Percentiles rank a stretch among this genome's conserved stretches.
Evolutionary conservation across 2,113 vertebrate species (phyloP).

Genomic region (Burhinus bistriatus): DNA sequence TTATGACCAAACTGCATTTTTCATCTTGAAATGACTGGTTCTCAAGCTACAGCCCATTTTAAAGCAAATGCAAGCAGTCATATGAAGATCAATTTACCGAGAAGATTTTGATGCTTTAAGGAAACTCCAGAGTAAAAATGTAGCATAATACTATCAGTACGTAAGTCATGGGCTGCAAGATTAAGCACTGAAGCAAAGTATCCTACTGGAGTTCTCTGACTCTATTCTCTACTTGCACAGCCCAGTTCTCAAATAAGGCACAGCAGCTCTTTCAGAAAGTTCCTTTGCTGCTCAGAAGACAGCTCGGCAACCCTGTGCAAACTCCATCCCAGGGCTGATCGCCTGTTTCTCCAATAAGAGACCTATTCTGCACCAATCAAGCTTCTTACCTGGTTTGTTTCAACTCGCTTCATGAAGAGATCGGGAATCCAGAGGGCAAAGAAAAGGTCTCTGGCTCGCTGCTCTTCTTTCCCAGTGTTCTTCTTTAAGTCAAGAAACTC

Average conservation of each 20-base stretch:
- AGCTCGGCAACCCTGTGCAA: background rate
- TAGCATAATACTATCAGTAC: rapidly evolving
- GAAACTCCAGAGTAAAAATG: background rate
- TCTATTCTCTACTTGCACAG: background rate
- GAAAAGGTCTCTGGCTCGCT: conserved; percentile 94
- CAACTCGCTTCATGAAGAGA: conserved; percentile 97
- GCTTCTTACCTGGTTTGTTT: conserved; percentile 86
- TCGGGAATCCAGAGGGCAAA: conserved; percentile 97
- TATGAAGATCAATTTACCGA: background rate
- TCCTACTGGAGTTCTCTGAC: background rate
- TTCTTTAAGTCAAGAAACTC: conserved; percentile 97
- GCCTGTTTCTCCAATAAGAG: background rate
- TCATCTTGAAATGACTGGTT: background rate
- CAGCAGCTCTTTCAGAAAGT: background rate
- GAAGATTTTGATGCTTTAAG: background rate
- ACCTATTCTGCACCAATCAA: background rate
- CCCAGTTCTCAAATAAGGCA: background rate
- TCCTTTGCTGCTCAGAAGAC: background rate
- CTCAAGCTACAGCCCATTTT: background rate
- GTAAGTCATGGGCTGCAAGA: background rate
- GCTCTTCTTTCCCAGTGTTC: conserved; percentile 97
- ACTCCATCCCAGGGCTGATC: background rate
- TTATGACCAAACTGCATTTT: background rate
- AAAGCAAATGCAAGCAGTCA: background rate
- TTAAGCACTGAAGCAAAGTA: background rate